phyloP scores from a whole-genome alignment of 1,140 invertebrate species.

The Nylanderia fulva region DNA sequence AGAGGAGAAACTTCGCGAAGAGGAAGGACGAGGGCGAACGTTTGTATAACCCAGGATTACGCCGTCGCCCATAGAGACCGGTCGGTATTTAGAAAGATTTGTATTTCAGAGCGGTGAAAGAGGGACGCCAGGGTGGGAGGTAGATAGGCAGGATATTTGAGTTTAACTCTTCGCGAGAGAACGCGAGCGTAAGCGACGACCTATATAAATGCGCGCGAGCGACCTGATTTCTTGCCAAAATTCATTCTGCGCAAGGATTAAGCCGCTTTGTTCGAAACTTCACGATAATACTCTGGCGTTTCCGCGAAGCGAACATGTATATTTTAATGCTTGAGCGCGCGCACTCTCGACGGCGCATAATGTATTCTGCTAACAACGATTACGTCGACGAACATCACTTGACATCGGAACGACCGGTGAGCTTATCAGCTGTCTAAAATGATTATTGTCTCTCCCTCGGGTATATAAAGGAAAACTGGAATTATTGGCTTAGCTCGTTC shows the following conservation, averaged over 20 bases:
- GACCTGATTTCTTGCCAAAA: slow-evolving; percentile 62
- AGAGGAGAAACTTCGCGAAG: too few relatives aligned
- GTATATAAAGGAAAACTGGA: slow-evolving; percentile 12
- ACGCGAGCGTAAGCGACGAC: slow-evolving; percentile 22
- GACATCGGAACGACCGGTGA: slow-evolving; percentile 21
- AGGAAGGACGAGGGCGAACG: slow-evolving; percentile 18
- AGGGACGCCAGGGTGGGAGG: not conserved
- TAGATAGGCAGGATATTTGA: slow-evolving; percentile 44
- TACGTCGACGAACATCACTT: slow-evolving; percentile 13
- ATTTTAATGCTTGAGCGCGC: slow-evolving; percentile 44
- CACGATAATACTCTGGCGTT: slow-evolving; percentile 50
- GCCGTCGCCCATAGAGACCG: slow-evolving; percentile 37
- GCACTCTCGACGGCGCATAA: slow-evolving; percentile 16
- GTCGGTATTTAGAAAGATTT: slow-evolving; percentile 55
- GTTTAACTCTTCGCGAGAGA: slow-evolving; percentile 24
- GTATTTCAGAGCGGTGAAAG: slow-evolving; percentile 17
- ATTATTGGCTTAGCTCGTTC: slow-evolving; percentile 5
- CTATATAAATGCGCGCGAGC: slow-evolving; percentile 11
- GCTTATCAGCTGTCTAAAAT: slow-evolving; percentile 49
- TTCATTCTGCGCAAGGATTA: slow-evolving; percentile 56
- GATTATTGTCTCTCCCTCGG: slow-evolving; percentile 32
- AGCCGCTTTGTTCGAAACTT: slow-evolving; percentile 59
- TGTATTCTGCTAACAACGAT: slow-evolving; percentile 36
- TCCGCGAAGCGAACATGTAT: slow-evolving; percentile 44
- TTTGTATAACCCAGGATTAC: slow-evolving; percentile 54